Evolutionary conservation across 2,113 vertebrate species (phyloP).

Genomic region (Melanerpes formicivorus): DNA sequence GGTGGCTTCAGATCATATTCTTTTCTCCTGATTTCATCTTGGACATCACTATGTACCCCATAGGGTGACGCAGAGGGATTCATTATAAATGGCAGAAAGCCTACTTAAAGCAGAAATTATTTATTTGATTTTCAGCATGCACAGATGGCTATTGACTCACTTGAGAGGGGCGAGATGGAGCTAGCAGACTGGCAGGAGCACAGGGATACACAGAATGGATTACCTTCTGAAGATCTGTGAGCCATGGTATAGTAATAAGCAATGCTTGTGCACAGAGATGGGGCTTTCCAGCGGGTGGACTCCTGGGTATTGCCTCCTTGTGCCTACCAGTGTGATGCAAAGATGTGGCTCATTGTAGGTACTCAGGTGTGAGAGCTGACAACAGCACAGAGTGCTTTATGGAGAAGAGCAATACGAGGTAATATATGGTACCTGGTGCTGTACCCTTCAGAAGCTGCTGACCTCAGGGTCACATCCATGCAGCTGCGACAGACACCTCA

Average conservation of each 20-base stretch:
- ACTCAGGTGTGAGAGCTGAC: neutral
- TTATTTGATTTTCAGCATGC: constrained; percentile 47
- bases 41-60: constrained; percentile 44
- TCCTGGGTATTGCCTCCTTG: neutral
- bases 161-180: constrained; percentile 21
- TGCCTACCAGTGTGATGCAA: neutral
- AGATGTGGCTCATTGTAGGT: neutral
- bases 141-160: constrained; percentile 66
- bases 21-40: constrained; percentile 42
- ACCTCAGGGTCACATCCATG: neutral
- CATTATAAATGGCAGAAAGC: constrained; percentile 36
- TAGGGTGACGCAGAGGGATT: constrained; percentile 37
- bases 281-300: constrained; percentile 18
- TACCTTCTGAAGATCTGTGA: neutral
- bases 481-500: neutral
- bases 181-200: constrained; percentile 38
- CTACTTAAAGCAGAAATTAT: constrained; percentile 29
- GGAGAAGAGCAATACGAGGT: neutral
- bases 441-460: neutral
- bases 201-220: neutral
- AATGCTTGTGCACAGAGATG: neutral
- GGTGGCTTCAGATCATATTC: constrained; percentile 47
- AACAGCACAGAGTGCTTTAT: neutral
- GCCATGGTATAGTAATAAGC: neutral
- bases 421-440: neutral